Base-by-base conservation (phyloP, 2,888 invertebrate species). In the Adelphocoris suturalis region DNA sequence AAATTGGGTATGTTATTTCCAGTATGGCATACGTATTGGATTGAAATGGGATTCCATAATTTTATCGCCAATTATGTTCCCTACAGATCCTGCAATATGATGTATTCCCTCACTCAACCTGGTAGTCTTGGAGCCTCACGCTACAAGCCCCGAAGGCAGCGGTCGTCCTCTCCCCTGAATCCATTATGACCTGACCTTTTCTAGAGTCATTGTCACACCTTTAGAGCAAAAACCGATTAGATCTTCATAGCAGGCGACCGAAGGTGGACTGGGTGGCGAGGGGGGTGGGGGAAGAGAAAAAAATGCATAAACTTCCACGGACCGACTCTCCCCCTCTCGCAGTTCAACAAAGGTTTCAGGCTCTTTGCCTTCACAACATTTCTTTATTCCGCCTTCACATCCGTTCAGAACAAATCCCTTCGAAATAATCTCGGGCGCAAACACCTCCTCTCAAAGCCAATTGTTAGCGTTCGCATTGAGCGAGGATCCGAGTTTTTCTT, bases 101-200 rank as follows among this genome's bases (percentile, higher is more conserved):
- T 37, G 37, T 37, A 37, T 11, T 52, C 5, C 4, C 23, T 68
- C 68, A 23, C 27, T 19, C 68, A 68, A 68, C 68, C 23, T 68
- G 68, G 68, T 68, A 23, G 68, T 68, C 19, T n/a, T 27, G 12
- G 27, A 13, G 23, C 68, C 23, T 68, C 23, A 23, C 68, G 2
- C 23, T 68, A 23, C 23, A 23, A 68, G 23, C 68, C 68, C 13
- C 23, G 37, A 37, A 37, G 68, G 23, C 13, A 68, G 82, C 19
- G 52, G 48, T 27, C n/a, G n/a, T 19, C 37, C 46, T 19, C 37
- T 19, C 86, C 76, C 28, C 76, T 23, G 76, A 75, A 75, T 75
- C 86, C 86, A 86, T 86, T 86, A 86, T 86, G 86, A 86, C 86
- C 75, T 68, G 86, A 86, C 86, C 86, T 86, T 86, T 86, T 75